Evolutionary conservation across 2,113 vertebrate genomes (phyloP).

Genomic region (Tetrao urogallus): DNA sequence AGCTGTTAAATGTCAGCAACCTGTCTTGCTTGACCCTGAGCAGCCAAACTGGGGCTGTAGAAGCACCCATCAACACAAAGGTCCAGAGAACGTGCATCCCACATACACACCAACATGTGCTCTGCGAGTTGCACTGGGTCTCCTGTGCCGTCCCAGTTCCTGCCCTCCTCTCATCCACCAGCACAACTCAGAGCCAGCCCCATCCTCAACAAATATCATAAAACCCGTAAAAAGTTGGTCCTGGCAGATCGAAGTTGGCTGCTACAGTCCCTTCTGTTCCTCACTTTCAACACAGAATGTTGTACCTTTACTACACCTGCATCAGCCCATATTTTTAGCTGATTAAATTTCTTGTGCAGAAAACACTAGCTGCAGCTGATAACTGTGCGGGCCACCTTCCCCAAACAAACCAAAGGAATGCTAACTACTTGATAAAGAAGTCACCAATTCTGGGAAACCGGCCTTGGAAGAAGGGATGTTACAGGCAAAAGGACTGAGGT

Average conservation of each 20-base stretch:
- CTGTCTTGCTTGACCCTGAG: background rate
- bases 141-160: background rate
- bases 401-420: background rate
- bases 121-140: background rate
- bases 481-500: background rate
- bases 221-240: background rate
- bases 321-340: background rate
- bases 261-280: background rate
- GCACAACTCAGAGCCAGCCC: background rate
- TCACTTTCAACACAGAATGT: background rate
- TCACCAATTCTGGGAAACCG: background rate
- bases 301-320: background rate
- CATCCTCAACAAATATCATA: background rate
- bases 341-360: background rate
- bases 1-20: background rate
- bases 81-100: background rate
- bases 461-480: background rate
- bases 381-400: background rate
- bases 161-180: background rate
- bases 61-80: background rate
- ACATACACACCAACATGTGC: background rate
- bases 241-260: background rate
- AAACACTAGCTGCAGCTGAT: background rate
- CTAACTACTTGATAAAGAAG: background rate
- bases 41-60: background rate